Percentiles rank a stretch among this genome's conserved stretches.
These are phyloP conservation scores for Oncopodura yosiiana DNA, from an alignment of 1,140 invertebrate species.

Conservation along the genomic window DNA sequence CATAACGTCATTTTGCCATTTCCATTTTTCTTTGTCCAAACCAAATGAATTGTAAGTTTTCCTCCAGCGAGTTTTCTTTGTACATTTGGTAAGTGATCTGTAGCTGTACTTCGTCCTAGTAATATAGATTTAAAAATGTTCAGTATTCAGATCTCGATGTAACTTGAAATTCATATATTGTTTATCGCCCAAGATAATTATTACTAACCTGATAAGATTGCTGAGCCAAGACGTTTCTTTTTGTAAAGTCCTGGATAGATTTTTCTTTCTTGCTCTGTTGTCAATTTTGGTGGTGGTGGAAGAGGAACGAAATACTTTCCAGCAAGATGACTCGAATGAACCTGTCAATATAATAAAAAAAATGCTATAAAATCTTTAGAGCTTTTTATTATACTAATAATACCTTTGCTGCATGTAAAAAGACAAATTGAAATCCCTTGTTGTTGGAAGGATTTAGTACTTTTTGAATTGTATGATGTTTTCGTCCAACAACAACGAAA, in stretches of 20 bases:
- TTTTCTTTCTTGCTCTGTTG: too few species aligned
- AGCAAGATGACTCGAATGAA: too few species aligned
- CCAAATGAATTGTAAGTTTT: slow-evolving; percentile 35
- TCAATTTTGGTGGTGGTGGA: too few species aligned
- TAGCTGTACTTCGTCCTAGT: neutral
- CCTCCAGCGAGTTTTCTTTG: neutral
- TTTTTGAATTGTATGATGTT: neutral
- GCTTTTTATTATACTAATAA: neutral
- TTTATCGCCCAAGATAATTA: neutral
- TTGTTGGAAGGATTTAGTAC: neutral
- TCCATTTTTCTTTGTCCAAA: slow-evolving; percentile 52
- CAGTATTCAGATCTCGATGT: too few species aligned
- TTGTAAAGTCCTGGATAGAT: too few species aligned
- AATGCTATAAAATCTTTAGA: neutral
- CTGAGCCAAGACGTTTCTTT: too few species aligned
- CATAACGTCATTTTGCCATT: slow-evolving; percentile 55
- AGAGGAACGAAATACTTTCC: too few species aligned
- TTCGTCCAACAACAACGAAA: too few species aligned
- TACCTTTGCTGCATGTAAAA: neutral
- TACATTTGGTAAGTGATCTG: neutral
- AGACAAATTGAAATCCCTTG: neutral
- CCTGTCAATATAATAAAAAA: too few species aligned
- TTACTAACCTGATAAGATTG: neutral
- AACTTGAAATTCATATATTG: too few species aligned
- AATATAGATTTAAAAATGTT: neutral